phyloP scores from a whole-genome alignment of 2,113 vertebrate species.

The Poeciliopsis prolifica region DNA sequence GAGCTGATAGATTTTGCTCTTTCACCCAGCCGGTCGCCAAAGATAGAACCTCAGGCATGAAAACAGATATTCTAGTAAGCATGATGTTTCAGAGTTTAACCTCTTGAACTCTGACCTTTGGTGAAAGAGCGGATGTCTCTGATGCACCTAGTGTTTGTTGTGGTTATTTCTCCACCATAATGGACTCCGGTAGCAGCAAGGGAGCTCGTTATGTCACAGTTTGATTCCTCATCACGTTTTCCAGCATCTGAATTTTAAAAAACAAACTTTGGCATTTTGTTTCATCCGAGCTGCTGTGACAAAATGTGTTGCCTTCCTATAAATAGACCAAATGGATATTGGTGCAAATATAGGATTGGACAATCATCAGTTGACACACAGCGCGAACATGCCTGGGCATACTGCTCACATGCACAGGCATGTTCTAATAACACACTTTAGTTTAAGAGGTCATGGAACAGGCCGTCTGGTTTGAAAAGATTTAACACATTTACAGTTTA shows the following conservation, averaged over 20 bases:
- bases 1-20: constrained; percentile 32
- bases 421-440: background rate
- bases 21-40: constrained; percentile 4
- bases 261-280: background rate
- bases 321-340: constrained; percentile 51
- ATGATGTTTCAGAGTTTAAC: constrained; percentile 15
- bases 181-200: background rate
- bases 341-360: constrained; percentile 46
- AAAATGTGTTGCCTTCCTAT: constrained; percentile 59
- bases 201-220: too few relatives aligned
- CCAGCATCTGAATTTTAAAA: constrained; percentile 2
- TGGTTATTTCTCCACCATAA: background rate
- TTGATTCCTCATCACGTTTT: background rate
- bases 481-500: background rate
- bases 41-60: constrained; percentile 1
- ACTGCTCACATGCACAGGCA: constrained; percentile 15
- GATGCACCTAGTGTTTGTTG: constrained; percentile 1
- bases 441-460: constrained; percentile 4
- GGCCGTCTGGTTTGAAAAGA: too few relatives aligned
- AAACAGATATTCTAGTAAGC: background rate
- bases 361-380: constrained; percentile 30
- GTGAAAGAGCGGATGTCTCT: background rate
- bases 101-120: constrained; percentile 39
- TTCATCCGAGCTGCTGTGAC: constrained; percentile 46
- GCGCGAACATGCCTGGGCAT: constrained; percentile 3